Conservation (phyloP, 2,888 invertebrate genomes). For the Exocentrus adspersus region DNA sequence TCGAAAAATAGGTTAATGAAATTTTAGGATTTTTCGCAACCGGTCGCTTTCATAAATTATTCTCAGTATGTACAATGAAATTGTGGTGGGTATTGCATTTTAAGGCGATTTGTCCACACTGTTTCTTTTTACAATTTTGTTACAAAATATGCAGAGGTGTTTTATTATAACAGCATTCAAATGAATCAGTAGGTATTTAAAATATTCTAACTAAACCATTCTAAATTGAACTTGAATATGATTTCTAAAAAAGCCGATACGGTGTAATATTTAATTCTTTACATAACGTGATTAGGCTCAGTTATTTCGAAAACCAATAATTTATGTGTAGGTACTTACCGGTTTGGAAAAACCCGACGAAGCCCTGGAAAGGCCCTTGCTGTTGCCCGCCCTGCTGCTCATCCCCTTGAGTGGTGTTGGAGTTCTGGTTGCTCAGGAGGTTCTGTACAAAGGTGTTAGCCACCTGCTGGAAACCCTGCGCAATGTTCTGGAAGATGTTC, state of each 20-base stretch:
- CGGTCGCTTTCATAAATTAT: not conserved
- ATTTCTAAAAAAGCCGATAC: too few species aligned
- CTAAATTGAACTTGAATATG: too few species aligned
- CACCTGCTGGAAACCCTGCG: conserved; percentile 36
- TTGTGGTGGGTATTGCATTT: not conserved
- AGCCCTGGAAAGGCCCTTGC: conserved; percentile 41
- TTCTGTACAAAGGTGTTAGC: conserved; percentile 44
- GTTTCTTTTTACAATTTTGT: not conserved
- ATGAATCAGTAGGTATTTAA: too few species aligned
- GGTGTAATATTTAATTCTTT: too few species aligned
- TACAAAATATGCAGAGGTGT: not conserved
- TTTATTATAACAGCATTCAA: not conserved
- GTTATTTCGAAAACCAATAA: too few species aligned
- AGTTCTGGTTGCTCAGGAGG: conserved; percentile 30
- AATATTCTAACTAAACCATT: too few species aligned
- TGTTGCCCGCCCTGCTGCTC: conserved; percentile 28
- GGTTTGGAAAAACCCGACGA: conserved; percentile 43
- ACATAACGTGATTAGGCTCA: too few species aligned
- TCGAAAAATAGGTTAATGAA: too few species aligned
- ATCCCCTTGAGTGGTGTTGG: conserved; percentile 18
- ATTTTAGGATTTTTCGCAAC: conserved; percentile 12
- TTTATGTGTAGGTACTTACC: conserved; percentile 37
- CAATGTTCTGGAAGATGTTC: conserved; percentile 44
- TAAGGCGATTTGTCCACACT: not conserved
- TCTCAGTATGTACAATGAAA: not conserved